These are phyloP conservation scores for Lasius fuliginosus DNA, from an alignment of 2,888 invertebrate genomes.

Conservation along the genomic window DNA sequence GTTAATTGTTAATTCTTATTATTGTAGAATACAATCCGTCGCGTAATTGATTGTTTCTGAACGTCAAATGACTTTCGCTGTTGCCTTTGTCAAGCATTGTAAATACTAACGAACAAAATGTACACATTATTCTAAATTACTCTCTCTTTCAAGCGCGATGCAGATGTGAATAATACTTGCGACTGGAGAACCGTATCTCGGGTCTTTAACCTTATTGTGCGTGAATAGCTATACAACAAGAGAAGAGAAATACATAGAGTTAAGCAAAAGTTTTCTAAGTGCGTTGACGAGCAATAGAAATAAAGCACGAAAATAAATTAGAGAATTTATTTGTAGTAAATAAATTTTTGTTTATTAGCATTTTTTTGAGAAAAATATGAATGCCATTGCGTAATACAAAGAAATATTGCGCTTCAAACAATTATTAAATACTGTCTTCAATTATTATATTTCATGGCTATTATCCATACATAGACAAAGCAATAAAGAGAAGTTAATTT, in stretches of 20 bases:
- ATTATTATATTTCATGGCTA: neutral
- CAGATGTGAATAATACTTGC: conserved; percentile 1
- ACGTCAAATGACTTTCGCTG: conserved; percentile 70
- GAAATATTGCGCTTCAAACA: neutral
- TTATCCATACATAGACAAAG: neutral
- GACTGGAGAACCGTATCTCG: conserved; percentile 9
- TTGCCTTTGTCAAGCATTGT: conserved; percentile 39
- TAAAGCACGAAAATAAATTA: neutral
- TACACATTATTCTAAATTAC: conserved; percentile 27
- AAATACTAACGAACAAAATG: neutral
- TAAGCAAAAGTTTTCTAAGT: neutral
- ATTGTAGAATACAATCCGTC: conserved; percentile 28
- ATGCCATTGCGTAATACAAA: neutral
- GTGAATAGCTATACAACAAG: neutral
- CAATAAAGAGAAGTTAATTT: neutral
- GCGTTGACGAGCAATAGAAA: neutral
- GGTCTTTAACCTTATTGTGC: conserved; percentile 42
- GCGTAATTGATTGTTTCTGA: conserved; percentile 65
- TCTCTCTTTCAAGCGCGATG: conserved; percentile 1
- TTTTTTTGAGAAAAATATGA: neutral
- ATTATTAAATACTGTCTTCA: neutral
- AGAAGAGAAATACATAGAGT: neutral
- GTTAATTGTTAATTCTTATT: conserved; percentile 37
- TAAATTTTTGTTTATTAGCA: neutral
- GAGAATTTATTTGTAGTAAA: neutral